Base-by-base conservation (phyloP, 2,888 invertebrate species). In the Bellardia bayeri region DNA sequence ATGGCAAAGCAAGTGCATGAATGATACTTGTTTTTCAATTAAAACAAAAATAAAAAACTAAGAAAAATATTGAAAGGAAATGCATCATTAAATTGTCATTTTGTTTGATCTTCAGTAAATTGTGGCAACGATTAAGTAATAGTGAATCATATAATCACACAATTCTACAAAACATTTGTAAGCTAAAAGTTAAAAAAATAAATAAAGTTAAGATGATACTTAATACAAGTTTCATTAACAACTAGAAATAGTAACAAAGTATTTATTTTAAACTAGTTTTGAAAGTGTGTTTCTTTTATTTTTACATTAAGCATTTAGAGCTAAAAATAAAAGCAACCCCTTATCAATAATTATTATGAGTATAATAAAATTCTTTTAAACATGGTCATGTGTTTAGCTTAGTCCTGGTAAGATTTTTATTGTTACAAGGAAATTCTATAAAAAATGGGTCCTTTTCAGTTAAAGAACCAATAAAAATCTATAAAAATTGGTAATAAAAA, bases 41-140 rank as follows among this genome's bases (percentile, higher is more conserved):
- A 37, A 30, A 81, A 23, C 23, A 58, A 58, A 7, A 16, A 68
- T 68, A 30, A 11, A 9, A 49, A 56, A 42, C 4, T 14, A 61
- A 74, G 16, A 11, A 23, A 64, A 7, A 71, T 61, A 42, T 14
- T 23, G n/a, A 83, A 66, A 80, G 86, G 82, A 86, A 83, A 75
- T 86, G 75, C 74, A 80, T 80, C 76, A 86, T 83, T 86, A 83
- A 80, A 71, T 76, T 86, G 80, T 86, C 86, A 86, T 86, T 75
- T 86, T 83, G 75, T 86, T 83, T 83, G 80, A 86, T 86, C 69
- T 83, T 69, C 83, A 80, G 75, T 33, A 76, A 80, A 76, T 75
- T 83, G 69, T 80, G 69, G 79, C 75, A 79, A 78, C 63, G 64
- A 71, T 83, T 83, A 80, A 83, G 42, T 83, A 86, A 83, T 83